Base-by-base conservation (phyloP, 1,140 invertebrate species). In the Micrasema longulum region DNA sequence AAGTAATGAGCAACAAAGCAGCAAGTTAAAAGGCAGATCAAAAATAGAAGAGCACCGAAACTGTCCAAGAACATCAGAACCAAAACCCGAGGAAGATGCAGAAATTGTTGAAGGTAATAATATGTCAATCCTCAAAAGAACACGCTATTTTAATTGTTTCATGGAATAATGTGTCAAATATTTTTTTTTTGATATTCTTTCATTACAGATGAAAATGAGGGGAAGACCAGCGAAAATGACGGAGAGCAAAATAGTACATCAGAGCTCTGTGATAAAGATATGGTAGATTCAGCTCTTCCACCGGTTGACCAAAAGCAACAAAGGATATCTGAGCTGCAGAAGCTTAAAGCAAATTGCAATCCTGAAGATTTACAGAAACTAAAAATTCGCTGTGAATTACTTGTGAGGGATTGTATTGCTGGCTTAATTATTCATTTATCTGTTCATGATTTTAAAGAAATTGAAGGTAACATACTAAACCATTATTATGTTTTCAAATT, bases 371-470 rank as follows among this genome's bases (percentile, higher is more conserved):
- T 95, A 45, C 89, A 92, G 66, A 91, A 91, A 77, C 84, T 95
- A 16, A 93, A 91, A 78, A 77, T 82, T 26, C 85, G 88, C 66
- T 91, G 92, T 78, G 91, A 93, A 84, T 86, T 88, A 73, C 79
- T 88, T 18, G 82, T 88, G 1, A 80, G 87, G 55, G 84, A 84
- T 38, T 96, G 94, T 79, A 94, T 95, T 69, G 90, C 90, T 2
- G 91, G 92, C 35, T 80, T 95, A 47, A 80, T 95, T 16, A 82
- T 93, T 11, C 92, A 94, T 81, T 84, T 95, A 55, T 93, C 93
- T 9, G 82, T 92, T 62, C 90, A 93, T 79, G 91, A 94, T 78
- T 95, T 95, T 80, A 92, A 90, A 78, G 92, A 95, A 80, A 88
- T 95, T 74, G 93, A 95, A 90, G 92, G 93, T 94, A 75, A 50